Evolutionary conservation across 1,140 invertebrate species (phyloP).

Genomic region (Macrocentrus cingulum): DNA sequence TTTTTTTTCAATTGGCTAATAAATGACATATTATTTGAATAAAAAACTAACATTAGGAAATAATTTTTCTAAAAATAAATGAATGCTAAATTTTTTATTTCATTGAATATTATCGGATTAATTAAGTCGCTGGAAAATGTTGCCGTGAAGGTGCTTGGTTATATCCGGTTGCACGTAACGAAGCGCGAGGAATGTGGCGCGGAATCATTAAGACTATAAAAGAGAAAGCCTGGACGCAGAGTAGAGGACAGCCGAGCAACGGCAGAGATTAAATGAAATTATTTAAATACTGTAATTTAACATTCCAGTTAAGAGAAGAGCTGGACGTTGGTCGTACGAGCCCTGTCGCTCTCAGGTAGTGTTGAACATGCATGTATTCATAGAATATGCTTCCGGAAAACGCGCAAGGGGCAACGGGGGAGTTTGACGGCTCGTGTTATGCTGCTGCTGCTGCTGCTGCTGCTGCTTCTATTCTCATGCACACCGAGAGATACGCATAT

Average conservation of each 20-base stretch:
- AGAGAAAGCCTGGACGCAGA: too few relatives aligned
- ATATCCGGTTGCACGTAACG: slow-evolving; percentile 24
- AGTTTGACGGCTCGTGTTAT: neutral
- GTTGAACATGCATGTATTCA: slow-evolving; percentile 53
- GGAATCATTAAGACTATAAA: slow-evolving; percentile 23
- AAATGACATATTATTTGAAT: neutral
- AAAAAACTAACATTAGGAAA: neutral
- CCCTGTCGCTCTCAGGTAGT: slow-evolving; percentile 23
- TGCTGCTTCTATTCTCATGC: neutral
- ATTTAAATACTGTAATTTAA: slow-evolving; percentile 52
- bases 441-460: too few relatives aligned
- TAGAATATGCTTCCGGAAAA: slow-evolving; percentile 38
- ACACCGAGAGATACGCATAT: slow-evolving; percentile 1
- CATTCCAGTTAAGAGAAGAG: slow-evolving; percentile 36
- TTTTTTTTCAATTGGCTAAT: neutral
- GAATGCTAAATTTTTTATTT: neutral
- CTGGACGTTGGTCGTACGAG: slow-evolving; percentile 29
- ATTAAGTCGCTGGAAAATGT: slow-evolving; percentile 24
- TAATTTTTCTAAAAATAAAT: neutral
- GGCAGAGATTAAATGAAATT: slow-evolving; percentile 49
- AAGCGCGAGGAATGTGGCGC: slow-evolving; percentile 4
- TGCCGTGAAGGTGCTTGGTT: slow-evolving; percentile 7
- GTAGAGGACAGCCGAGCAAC: slow-evolving; percentile 12
- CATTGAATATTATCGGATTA: slow-evolving; percentile 12
- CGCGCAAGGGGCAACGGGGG: neutral